phyloP scores from a whole-genome alignment of 2,113 vertebrate species.

The Corythornis cristatus region DNA sequence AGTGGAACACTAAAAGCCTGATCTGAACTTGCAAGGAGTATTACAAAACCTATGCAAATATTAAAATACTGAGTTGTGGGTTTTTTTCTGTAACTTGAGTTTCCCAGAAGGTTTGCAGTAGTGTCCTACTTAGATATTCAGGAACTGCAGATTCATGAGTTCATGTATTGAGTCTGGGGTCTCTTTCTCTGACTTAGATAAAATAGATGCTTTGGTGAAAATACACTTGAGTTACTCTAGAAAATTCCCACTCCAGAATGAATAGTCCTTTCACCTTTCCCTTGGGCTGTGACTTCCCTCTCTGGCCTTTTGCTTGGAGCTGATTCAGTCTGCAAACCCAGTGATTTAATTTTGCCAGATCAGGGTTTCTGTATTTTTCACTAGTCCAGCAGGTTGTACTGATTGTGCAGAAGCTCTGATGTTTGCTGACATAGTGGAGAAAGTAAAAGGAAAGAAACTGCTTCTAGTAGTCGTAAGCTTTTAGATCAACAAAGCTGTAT shows the following conservation, averaged over 20 bases:
- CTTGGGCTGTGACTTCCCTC: background rate
- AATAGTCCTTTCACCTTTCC: background rate
- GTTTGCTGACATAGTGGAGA: background rate
- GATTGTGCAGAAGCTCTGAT: background rate
- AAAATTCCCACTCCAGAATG: background rate
- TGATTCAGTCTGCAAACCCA: background rate
- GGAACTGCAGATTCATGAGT: background rate
- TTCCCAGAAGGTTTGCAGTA: background rate
- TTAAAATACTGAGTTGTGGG: accelerated
- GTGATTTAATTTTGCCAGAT: background rate
- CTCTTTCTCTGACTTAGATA: background rate
- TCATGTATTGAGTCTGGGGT: background rate
- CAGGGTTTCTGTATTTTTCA: background rate
- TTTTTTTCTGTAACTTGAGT: background rate
- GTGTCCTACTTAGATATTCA: background rate
- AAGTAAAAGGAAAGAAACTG: background rate
- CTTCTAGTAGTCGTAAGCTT: background rate
- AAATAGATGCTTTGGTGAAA: background rate
- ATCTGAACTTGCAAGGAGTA: background rate
- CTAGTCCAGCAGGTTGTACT: background rate
- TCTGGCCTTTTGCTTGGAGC: background rate
- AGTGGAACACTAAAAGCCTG: background rate
- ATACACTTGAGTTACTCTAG: background rate
- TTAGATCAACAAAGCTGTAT: background rate
- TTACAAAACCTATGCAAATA: background rate